Evolutionary conservation across 2,888 invertebrate genomes (phyloP).

Genomic region (Drosophila nr. fundita): DNA sequence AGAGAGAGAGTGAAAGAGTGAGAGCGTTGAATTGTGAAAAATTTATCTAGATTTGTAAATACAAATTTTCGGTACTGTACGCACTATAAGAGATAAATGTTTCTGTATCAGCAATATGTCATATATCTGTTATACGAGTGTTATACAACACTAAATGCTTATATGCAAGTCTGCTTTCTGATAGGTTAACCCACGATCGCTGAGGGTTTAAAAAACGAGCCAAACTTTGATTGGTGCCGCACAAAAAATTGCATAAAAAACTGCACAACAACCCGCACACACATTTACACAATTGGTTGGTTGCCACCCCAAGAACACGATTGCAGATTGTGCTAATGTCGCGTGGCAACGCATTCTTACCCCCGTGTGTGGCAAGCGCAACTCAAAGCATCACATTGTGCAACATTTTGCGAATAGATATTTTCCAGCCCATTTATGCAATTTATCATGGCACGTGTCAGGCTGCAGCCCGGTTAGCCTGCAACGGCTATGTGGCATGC

Average conservation of each 20-base stretch:
- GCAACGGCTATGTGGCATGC: slow-evolving; percentile 40
- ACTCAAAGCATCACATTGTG: slow-evolving; percentile 31
- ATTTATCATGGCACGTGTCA: slow-evolving; percentile 59
- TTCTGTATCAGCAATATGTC: slow-evolving; percentile 6
- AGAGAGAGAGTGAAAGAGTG: background rate
- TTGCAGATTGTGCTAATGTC: slow-evolving; percentile 44
- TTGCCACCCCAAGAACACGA: slow-evolving; percentile 42
- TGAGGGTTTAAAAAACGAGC: slow-evolving; percentile 58
- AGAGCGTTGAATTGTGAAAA: slow-evolving; percentile 21
- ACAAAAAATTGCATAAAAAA: slow-evolving; percentile 70
- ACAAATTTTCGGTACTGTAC: slow-evolving; percentile 31
- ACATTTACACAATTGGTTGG: slow-evolving; percentile 23
- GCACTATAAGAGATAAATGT: slow-evolving; percentile 1
- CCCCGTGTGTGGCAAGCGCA: slow-evolving; percentile 22
- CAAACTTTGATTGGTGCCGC: slow-evolving; percentile 55
- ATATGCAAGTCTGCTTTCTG: slow-evolving; percentile 22
- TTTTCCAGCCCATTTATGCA: slow-evolving; percentile 28
- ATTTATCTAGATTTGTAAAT: slow-evolving; percentile 55
- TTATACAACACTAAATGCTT: background rate
- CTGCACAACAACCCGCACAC: slow-evolving; percentile 51
- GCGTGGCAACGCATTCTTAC: slow-evolving; percentile 49
- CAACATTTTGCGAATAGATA: slow-evolving; percentile 45
- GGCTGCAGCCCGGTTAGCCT: background rate
- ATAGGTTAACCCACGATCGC: slow-evolving; percentile 32
- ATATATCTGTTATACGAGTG: slow-evolving; percentile 21